A percentile compares a stretch with the other conserved stretches of the same genome.
These are phyloP conservation scores for Mesodorylaimus sp. DNA, from an alignment of 2,888 invertebrate species.

Conservation along the genomic window DNA sequence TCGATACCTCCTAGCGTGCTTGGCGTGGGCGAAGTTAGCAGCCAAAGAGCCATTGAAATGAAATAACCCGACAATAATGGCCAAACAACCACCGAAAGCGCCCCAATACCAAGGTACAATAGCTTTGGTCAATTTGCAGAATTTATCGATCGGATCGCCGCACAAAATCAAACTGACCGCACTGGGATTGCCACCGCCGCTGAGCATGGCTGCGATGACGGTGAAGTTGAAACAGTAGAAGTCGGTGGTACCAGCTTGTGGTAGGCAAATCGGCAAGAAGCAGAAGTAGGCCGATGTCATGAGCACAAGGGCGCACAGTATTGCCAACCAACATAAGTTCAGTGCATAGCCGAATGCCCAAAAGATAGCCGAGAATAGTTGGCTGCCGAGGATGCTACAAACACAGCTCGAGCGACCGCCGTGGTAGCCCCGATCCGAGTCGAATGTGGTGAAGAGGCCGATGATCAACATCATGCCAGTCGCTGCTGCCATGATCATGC, in stretches of 20 bases:
- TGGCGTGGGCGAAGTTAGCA: conserved; percentile 9
- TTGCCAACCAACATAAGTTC: conserved; percentile 2
- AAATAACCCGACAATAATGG: conserved; percentile 2
- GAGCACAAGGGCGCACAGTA: conserved; percentile 2
- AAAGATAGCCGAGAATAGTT: not conserved
- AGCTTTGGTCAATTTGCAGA: conserved; percentile 3
- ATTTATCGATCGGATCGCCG: conserved; percentile 3
- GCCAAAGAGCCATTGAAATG: conserved; percentile 2
- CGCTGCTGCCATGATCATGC: not conserved
- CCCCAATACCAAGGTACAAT: conserved; percentile 9
- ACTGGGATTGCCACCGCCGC: not conserved
- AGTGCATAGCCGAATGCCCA: not conserved
- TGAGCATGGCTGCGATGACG: not conserved
- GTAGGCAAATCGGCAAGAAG: conserved; percentile 8
- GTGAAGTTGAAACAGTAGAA: conserved; percentile 6
- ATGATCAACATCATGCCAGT: conserved; percentile 5
- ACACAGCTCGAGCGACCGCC: not conserved
- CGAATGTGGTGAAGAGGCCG: not conserved
- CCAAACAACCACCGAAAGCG: conserved; percentile 3
- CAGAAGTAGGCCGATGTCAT: not conserved
- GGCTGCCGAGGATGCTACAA: not conserved
- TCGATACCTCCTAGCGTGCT: not conserved
- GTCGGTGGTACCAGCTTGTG: not conserved
- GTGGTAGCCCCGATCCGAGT: not conserved
- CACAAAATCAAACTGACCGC: conserved; percentile 2